These are phyloP conservation scores for Scolanthus callimorphus DNA, from an alignment of 92 coral and sea anemone species.

Conservation along the genomic window DNA sequence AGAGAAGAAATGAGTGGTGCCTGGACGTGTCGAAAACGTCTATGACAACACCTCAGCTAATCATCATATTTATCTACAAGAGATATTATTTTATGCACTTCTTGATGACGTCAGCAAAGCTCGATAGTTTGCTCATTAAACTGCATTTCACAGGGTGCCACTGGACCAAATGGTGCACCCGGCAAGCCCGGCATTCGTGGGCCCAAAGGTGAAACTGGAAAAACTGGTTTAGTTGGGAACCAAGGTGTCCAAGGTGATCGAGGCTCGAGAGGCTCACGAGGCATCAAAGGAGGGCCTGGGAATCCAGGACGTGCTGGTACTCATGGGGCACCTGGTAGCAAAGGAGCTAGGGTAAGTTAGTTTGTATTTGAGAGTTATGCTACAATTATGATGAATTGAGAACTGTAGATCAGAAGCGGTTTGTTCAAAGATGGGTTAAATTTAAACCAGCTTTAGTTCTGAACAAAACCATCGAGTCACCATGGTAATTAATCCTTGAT, in stretches of 20 bases:
- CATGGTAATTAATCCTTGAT: no score
- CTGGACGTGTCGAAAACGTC: no score
- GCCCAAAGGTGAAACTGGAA: slow-evolving; percentile 50
- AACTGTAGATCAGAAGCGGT: no score
- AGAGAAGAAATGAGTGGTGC: no score
- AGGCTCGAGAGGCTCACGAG: slow-evolving; percentile 61
- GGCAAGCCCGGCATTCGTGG: slow-evolving; percentile 65
- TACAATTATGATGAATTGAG: no score
- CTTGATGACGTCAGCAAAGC: not conserved
- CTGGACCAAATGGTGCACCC: slow-evolving; percentile 56
- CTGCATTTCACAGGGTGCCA: slow-evolving; percentile 43
- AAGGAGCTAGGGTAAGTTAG: slow-evolving; percentile 72
- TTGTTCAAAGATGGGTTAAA: no score
- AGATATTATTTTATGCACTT: no score
- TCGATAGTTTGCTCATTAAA: not conserved
- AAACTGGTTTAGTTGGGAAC: slow-evolving; percentile 51
- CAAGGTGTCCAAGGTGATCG: slow-evolving; percentile 64
- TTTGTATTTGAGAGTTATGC: no score
- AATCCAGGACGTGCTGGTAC: slow-evolving; percentile 62
- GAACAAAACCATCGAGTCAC: no score
- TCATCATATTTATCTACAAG: no score
- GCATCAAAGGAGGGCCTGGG: slow-evolving; percentile 52
- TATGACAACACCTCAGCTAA: no score
- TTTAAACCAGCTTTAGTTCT: no score
- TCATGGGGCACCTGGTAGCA: slow-evolving; percentile 55